A percentile compares a stretch with the other conserved stretches of the same genome.
phyloP scores from a whole-genome alignment of 1,140 invertebrate genomes.

The Drosophila seguyi region DNA sequence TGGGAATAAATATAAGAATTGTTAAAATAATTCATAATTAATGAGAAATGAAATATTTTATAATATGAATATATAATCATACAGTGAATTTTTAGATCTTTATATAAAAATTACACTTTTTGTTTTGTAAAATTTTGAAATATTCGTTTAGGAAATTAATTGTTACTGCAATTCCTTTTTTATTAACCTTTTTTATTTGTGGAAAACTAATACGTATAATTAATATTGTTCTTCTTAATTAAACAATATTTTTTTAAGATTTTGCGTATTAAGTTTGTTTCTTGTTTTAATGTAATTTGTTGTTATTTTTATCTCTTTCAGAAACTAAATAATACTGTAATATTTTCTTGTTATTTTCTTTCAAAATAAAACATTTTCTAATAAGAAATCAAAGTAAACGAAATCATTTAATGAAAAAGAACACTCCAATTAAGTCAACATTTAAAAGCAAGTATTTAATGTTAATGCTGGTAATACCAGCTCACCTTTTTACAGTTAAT shows the following conservation, averaged over 20 bases:
- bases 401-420: not conserved
- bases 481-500: slow-evolving; percentile 23
- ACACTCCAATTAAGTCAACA: not conserved
- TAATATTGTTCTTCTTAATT: too few species aligned
- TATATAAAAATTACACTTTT: not conserved
- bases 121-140: too few species aligned
- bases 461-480: slow-evolving; percentile 6
- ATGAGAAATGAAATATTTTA: too few species aligned
- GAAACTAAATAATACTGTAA: too few species aligned
- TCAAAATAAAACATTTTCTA: not conserved
- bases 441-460: slow-evolving; percentile 14
- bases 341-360: too few species aligned
- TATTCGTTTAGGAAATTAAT: too few species aligned
- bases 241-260: too few species aligned
- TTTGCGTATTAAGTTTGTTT: too few species aligned
- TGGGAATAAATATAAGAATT: not conserved
- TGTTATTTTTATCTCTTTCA: too few species aligned
- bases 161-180: not conserved
- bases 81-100: too few species aligned
- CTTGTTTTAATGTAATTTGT: too few species aligned
- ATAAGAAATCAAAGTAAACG: not conserved
- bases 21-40: not conserved
- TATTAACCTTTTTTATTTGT: not conserved
- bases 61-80: too few species aligned
- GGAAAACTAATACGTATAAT: not conserved